Percentiles rank a stretch among this genome's conserved stretches.
These are phyloP conservation scores for Margarornis squamiger DNA, from an alignment of 2,797 vertebrate species.

Conservation along the genomic window DNA sequence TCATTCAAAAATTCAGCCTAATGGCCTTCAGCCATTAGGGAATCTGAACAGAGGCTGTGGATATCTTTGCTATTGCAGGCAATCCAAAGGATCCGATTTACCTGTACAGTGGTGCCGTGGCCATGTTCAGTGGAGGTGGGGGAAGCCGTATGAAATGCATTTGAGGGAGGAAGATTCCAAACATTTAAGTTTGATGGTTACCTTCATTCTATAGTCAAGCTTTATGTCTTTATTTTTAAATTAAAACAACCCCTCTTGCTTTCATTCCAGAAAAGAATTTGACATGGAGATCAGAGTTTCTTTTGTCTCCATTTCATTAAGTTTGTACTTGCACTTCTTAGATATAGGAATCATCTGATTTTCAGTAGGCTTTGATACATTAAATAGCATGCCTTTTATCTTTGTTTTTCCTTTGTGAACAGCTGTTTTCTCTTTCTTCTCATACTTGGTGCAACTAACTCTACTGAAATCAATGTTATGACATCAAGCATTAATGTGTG, in stretches of 20 bases:
- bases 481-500: background rate
- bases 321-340: background rate
- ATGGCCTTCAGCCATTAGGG: background rate
- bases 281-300: background rate
- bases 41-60: background rate
- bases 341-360: background rate
- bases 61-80: background rate
- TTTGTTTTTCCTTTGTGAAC: background rate
- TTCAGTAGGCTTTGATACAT: background rate
- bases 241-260: background rate
- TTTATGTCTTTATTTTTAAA: background rate
- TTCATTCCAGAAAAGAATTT: background rate
- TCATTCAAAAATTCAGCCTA: too few relatives aligned
- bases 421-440: background rate
- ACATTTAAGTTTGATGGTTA: background rate
- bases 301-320: background rate
- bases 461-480: background rate
- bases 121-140: background rate
- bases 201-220: background rate
- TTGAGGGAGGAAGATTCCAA: background rate
- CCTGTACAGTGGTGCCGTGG: background rate
- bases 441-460: background rate
- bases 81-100: background rate
- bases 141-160: background rate
- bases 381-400: background rate